A percentile compares a stretch with the other conserved stretches of the same genome.
Conservation (phyloP, 2,113 vertebrate genomes). For the Mastomys coucha region DNA sequence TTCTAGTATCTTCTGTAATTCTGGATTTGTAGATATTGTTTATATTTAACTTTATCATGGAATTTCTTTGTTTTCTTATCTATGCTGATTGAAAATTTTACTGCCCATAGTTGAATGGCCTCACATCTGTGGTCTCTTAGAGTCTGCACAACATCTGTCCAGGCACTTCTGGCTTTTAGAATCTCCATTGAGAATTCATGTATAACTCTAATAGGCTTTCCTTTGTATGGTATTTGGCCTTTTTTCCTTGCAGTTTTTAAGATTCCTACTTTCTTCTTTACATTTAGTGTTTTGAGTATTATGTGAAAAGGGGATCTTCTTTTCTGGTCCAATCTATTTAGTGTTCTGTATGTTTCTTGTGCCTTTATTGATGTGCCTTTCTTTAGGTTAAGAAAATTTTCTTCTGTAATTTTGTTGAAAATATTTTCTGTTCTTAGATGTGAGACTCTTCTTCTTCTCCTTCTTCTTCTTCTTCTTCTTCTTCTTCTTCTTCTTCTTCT, state of each 20-base stretch:
- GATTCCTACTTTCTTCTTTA: background rate
- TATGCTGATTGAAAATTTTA: background rate
- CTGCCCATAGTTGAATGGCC: background rate
- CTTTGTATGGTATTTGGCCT: background rate
- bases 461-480: too few species aligned
- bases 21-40: background rate
- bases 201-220: background rate
- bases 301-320: background rate
- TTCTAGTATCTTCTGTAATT: background rate
- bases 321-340: background rate
- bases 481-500: background rate
- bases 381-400: too few species aligned
- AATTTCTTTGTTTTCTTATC: background rate
- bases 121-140: background rate
- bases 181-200: background rate
- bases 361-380: too few species aligned
- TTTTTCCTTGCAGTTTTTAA: background rate
- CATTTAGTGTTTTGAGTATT: background rate
- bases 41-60: background rate
- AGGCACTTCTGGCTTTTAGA: background rate
- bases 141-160: background rate
- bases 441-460: background rate
- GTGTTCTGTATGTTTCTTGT: background rate
- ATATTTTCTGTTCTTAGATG: background rate
- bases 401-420: background rate